Conservation (phyloP, 1,140 invertebrate genomes). For the Sitobion miscanthi region DNA sequence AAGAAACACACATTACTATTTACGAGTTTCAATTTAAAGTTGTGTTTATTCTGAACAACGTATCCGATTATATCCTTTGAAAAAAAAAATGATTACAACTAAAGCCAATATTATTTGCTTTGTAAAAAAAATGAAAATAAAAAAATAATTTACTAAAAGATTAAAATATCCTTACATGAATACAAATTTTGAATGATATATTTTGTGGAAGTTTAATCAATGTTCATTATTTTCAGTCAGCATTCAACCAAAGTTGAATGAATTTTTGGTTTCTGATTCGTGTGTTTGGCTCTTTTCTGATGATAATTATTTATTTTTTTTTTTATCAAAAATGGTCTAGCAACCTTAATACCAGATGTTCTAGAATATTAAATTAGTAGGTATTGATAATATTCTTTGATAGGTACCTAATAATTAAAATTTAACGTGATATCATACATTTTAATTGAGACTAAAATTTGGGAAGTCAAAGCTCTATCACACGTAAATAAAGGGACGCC, state of each 20-base stretch:
- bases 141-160: not conserved
- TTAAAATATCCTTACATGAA: slow-evolving; percentile 21
- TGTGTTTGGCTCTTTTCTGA: not conserved
- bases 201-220: not conserved
- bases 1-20: not conserved
- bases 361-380: not conserved
- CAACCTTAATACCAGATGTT: not conserved
- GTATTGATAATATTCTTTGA: not conserved
- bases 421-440: not conserved
- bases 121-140: not conserved
- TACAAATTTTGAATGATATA: not conserved
- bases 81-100: slow-evolving; percentile 13
- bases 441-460: not conserved
- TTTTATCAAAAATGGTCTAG: not conserved
- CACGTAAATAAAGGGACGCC: not conserved
- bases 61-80: not conserved
- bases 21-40: not conserved
- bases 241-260: not conserved
- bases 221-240: slow-evolving; percentile 8
- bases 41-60: not conserved
- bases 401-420: not conserved
- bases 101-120: not conserved
- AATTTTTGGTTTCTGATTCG: not conserved
- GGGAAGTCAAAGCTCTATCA: not conserved
- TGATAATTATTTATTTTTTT: not conserved